Evolutionary conservation across 2,888 invertebrate species (phyloP).

Genomic region (Agrotis exclamationis): DNA sequence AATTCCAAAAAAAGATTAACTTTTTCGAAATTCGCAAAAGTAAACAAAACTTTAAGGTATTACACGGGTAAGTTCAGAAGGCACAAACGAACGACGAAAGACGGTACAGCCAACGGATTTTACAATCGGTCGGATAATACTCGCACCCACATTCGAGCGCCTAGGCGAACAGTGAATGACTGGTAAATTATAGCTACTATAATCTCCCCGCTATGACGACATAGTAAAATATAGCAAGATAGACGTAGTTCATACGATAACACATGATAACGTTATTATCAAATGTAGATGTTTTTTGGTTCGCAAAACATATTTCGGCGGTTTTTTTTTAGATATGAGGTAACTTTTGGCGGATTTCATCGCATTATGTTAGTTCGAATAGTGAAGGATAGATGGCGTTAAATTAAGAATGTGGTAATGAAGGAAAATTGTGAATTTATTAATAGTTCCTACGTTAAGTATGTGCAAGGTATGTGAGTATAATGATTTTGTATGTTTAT

Average conservation of each 20-base stretch:
- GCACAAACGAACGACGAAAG: conserved; percentile 7
- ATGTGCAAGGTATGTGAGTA: too few relatives aligned
- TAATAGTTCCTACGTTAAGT: not conserved
- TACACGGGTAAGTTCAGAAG: conserved; percentile 37
- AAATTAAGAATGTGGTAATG: not conserved
- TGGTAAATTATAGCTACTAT: conserved; percentile 25
- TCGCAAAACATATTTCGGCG: conserved; percentile 34
- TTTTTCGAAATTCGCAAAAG: conserved; percentile 33
- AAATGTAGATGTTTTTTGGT: conserved; percentile 34
- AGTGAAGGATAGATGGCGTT: conserved; percentile 35
- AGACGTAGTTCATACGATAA: conserved; percentile 32
- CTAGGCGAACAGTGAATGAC: conserved; percentile 44
- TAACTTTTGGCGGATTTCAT: conserved; percentile 14
- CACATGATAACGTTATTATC: conserved; percentile 57
- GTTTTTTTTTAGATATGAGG: conserved; percentile 2
- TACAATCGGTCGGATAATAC: conserved; percentile 49
- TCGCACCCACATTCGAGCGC: conserved; percentile 44
- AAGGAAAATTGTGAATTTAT: conserved; percentile 34
- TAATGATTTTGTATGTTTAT: not conserved
- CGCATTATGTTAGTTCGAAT: not conserved
- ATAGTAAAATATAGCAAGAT: conserved; percentile 39
- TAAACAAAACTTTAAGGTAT: conserved; percentile 48
- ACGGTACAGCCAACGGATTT: conserved; percentile 36
- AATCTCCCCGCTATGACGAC: conserved; percentile 40
- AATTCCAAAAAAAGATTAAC: not conserved